Base-by-base conservation (phyloP, 1,140 invertebrate species). In the Drosophila biarmipes region DNA sequence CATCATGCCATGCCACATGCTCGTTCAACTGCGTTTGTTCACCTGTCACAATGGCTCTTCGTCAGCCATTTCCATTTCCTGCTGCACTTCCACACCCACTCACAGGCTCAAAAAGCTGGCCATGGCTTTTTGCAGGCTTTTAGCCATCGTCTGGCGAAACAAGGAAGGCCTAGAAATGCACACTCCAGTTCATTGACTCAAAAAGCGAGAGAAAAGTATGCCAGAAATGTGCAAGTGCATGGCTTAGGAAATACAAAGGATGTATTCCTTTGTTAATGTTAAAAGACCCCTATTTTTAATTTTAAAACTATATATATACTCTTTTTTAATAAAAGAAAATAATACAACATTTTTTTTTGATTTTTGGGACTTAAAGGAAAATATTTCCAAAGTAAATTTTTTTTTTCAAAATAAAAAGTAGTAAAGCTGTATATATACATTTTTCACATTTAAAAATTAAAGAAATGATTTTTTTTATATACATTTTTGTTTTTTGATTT, bases 101-200 rank as follows among this genome's bases (percentile, higher is more conserved):
- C 58, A 10, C 58, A 61, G 29, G 29, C 14, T 7, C 58, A 42
- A 17, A 27, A 10, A 62, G 31, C 19, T 62, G 71, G 63, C 68
- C 61, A 55, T 51, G 48, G 48, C 48, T 51, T 34, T 69, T 71
- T 69, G 67, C 42, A 69, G 69, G 81, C 81, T 87, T 85, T 85
- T 85, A 87, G 59, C 54, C 80, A 49, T 24, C 67, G 67, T 71
- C 54, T 78, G 57, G 68, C 68, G 34, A 24, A 64, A 69, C 58
- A 45, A 52, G 64, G 82, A 85, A 85, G 38, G 61, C 57, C 74
- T 78, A 75, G 42, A 87, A 86, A 72, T 87, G 81, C 80, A 62
- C 71, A 27, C 58, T 45, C 15, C 63, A 78, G 64, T 81, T 77
- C 73, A 48, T 68, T 76, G 73, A 76, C 73, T 55, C 42, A 48